phyloP scores from a whole-genome alignment of 1,140 invertebrate species.

The Aphis gossypii region DNA sequence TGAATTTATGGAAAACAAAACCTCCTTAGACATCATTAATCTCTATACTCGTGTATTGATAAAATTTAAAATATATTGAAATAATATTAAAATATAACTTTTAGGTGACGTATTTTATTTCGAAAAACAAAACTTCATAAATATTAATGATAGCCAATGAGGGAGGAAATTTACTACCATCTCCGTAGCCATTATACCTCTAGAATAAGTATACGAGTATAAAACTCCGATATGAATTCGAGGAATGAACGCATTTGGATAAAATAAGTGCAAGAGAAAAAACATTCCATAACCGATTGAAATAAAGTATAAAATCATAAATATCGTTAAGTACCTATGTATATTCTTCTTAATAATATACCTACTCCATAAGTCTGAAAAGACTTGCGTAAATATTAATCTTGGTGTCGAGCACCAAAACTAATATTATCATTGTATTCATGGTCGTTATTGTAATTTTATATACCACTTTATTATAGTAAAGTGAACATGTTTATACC shows the following conservation, averaged over 20 bases:
- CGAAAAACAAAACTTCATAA: slow-evolving; percentile 11
- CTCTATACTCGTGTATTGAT: not conserved
- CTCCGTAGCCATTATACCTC: not conserved
- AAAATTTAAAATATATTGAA: slow-evolving; percentile 14
- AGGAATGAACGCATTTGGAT: not conserved
- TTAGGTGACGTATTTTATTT: not conserved
- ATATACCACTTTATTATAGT: slow-evolving; percentile 17
- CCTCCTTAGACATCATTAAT: not conserved
- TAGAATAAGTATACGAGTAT: not conserved
- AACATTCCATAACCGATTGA: not conserved
- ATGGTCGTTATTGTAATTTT: not conserved
- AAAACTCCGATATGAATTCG: not conserved
- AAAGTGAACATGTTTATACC: not conserved
- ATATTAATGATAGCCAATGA: not conserved
- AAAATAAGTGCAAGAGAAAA: not conserved
- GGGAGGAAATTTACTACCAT: not conserved
- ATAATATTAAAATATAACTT: not conserved
- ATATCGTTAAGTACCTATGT: not conserved
- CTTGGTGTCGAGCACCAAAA: not conserved
- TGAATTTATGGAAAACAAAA: not conserved
- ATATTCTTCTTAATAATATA: slow-evolving; percentile 1
- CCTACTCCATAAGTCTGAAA: not conserved
- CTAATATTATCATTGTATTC: slow-evolving; percentile 16
- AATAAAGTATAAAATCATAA: slow-evolving; percentile 22
- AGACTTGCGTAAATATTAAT: slow-evolving; percentile 30